These are phyloP conservation scores for Epinephelus fuscoguttatus DNA, from an alignment of 2,113 vertebrate species.

Conservation along the genomic window DNA sequence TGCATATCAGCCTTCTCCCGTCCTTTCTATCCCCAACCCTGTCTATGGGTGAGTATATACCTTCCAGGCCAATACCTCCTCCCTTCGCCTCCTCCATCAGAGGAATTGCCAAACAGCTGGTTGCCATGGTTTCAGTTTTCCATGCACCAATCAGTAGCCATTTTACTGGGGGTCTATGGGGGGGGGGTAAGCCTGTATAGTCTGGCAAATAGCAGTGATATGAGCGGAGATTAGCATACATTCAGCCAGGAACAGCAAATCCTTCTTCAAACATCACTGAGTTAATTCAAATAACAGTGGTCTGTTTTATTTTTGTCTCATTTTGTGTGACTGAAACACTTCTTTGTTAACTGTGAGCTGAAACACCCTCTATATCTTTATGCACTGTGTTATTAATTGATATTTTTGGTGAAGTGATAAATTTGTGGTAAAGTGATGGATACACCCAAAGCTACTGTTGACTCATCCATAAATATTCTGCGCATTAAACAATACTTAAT, in stretches of 20 bases:
- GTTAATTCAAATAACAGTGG: conserved; percentile 10
- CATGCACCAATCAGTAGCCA: conserved; percentile 61
- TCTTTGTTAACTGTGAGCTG: neutral
- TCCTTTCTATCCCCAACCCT: neutral
- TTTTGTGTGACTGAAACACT: neutral
- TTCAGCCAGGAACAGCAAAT: conserved; percentile 49
- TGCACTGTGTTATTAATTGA: neutral
- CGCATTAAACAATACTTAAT: neutral
- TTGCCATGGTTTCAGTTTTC: conserved; percentile 74
- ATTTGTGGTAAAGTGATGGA: neutral
- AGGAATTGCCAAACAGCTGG: conserved; percentile 77
- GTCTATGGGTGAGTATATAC: conserved; percentile 35
- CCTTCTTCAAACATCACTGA: conserved; percentile 46
- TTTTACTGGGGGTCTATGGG: conserved; percentile 52
- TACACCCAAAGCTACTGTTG: neutral
- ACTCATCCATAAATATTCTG: neutral
- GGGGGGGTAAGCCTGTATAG: conserved; percentile 45
- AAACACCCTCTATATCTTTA: neutral
- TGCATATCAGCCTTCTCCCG: neutral
- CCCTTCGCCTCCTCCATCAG: conserved; percentile 41
- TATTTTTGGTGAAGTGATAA: neutral
- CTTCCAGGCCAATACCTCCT: conserved; percentile 48
- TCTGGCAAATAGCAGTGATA: conserved; percentile 60
- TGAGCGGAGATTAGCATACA: conserved; percentile 67
- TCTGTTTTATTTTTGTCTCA: conserved; percentile 5